Conservation (phyloP, 1,140 invertebrate species). For the Papilio xuthus region DNA sequence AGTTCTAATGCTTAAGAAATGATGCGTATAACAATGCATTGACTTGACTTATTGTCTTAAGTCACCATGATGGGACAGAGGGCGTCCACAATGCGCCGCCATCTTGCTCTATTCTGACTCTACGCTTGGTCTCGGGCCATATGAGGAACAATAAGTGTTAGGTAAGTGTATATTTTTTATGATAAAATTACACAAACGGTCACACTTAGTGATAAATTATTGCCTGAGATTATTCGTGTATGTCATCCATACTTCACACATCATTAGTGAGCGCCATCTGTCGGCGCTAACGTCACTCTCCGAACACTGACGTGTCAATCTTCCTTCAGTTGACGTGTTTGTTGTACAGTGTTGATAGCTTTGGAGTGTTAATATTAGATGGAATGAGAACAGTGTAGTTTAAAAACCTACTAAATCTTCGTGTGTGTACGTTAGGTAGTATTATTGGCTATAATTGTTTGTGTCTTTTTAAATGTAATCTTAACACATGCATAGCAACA, state of each 20-base stretch:
- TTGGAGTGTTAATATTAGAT: slow-evolving; percentile 1
- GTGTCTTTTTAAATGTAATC: neutral
- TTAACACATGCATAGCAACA: neutral
- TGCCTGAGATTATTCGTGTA: neutral
- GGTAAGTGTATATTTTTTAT: neutral
- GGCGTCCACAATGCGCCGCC: no score
- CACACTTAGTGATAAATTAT: neutral
- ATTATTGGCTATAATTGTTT: neutral
- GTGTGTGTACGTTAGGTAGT: no score
- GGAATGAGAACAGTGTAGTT: neutral
- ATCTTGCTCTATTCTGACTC: no score
- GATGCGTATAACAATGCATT: no score
- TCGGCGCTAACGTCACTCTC: slow-evolving; percentile 29
- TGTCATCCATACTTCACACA: slow-evolving; percentile 45
- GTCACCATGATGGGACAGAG: no score
- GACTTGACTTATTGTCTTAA: no score
- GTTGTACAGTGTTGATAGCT: slow-evolving; percentile 9
- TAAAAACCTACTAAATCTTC: neutral
- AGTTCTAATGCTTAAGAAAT: no score
- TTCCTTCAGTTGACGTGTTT: neutral
- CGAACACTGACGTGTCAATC: neutral
- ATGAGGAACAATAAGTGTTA: no score
- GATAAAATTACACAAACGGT: neutral
- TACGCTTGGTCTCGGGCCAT: no score
- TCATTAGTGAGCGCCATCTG: slow-evolving; percentile 52